These are phyloP conservation scores for Papilio polytes DNA, from an alignment of 1,140 invertebrate genomes.

Conservation along the genomic window DNA sequence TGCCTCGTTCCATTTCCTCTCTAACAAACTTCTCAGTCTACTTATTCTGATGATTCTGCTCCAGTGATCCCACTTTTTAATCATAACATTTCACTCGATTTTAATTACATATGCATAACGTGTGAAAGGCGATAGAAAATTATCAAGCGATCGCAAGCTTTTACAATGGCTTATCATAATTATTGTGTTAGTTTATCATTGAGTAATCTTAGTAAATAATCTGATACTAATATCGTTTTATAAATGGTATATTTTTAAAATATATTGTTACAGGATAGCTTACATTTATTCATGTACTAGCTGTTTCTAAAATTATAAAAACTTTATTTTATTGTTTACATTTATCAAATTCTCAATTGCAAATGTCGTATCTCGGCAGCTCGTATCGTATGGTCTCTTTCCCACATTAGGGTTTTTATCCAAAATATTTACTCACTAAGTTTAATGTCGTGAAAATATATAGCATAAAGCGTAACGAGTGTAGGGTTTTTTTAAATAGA, in stretches of 20 bases:
- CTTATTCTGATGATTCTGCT: conserved; percentile 74
- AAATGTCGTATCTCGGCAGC: too few relatives aligned
- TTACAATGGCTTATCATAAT: neutral
- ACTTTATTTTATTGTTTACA: too few relatives aligned
- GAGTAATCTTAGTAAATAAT: neutral
- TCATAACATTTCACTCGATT: conserved; percentile 73
- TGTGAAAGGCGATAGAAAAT: conserved; percentile 61
- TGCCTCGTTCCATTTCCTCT: conserved; percentile 66
- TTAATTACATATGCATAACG: conserved; percentile 55
- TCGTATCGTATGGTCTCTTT: too few relatives aligned
- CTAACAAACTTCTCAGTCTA: conserved; percentile 74
- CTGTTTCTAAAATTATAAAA: too few relatives aligned
- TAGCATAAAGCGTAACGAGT: too few relatives aligned
- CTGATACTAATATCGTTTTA: neutral
- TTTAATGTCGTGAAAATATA: too few relatives aligned
- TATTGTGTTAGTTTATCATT: neutral
- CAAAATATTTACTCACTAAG: too few relatives aligned
- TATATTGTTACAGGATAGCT: neutral
- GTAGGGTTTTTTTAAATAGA: too few relatives aligned
- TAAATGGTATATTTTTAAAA: neutral
- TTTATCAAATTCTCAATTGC: too few relatives aligned
- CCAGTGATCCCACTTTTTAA: conserved; percentile 68
- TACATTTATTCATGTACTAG: neutral
- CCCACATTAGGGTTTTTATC: too few relatives aligned
- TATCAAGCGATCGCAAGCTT: conserved; percentile 9